Evolutionary conservation across 2,797 vertebrate species (phyloP).

Genomic region (Cirrhinus molitorella): DNA sequence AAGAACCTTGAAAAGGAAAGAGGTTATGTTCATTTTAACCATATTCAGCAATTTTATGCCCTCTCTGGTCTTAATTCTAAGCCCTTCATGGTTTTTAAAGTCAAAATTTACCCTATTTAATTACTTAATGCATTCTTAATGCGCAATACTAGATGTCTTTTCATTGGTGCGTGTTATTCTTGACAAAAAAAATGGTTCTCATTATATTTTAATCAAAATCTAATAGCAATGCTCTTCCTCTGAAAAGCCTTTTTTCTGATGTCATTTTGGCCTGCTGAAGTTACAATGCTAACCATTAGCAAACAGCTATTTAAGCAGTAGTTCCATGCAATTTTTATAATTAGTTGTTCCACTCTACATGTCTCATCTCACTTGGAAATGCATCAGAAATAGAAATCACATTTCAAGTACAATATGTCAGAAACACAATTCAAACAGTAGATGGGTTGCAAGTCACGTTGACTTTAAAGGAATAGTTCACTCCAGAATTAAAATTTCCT

Average conservation of each 20-base stretch:
- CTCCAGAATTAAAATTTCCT: no score
- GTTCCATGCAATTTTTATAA: background rate
- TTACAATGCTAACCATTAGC: background rate
- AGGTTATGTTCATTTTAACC: slow-evolving; percentile 1
- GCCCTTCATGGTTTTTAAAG: background rate
- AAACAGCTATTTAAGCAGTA: background rate
- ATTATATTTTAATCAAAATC: background rate
- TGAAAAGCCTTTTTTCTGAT: background rate
- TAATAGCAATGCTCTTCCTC: no score
- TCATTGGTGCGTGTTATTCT: background rate
- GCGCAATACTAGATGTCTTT: background rate
- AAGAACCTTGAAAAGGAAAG: slow-evolving; percentile 75
- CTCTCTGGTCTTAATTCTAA: background rate
- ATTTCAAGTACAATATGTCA: background rate
- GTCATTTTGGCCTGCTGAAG: background rate
- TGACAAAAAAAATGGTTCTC: background rate
- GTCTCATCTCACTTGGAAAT: background rate
- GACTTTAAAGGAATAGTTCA: background rate
- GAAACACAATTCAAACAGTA: background rate
- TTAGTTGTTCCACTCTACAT: background rate
- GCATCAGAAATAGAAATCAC: background rate
- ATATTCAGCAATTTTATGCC: background rate
- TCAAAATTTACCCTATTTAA: background rate
- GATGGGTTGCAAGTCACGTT: background rate
- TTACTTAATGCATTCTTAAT: background rate